Evolutionary conservation across 2,797 vertebrate species (phyloP).

Genomic region (Clarias pachynema): DNA sequence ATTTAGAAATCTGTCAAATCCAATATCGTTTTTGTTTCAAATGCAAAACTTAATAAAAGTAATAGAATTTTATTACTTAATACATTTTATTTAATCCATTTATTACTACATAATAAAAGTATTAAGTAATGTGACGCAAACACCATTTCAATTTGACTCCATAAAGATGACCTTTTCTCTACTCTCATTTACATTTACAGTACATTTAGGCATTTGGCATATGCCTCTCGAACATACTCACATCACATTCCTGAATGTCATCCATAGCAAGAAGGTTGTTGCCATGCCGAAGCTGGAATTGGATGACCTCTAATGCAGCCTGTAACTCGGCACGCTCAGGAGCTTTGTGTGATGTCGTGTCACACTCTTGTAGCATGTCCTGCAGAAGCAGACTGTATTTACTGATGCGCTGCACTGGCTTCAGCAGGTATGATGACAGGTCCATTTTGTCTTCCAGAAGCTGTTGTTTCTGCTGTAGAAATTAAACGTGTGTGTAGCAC

Average conservation of each 20-base stretch:
- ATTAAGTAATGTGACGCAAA: too few relatives aligned
- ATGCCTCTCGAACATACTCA: slow-evolving; percentile 59
- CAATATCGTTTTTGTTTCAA: background rate
- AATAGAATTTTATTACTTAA: too few relatives aligned
- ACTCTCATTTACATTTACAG: too few relatives aligned
- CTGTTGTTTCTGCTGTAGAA: slow-evolving; percentile 76
- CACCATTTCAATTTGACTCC: background rate
- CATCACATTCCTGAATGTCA: slow-evolving; percentile 81
- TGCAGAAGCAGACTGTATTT: slow-evolving; percentile 83
- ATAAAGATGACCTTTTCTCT: background rate
- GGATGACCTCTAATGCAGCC: slow-evolving; percentile 76
- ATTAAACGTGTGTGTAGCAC: background rate
- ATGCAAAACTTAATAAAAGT: background rate
- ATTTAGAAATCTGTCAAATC: background rate
- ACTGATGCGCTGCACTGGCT: slow-evolving; percentile 84
- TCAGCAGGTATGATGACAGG: slow-evolving; percentile 81
- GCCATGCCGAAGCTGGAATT: slow-evolving; percentile 81
- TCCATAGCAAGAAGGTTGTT: slow-evolving; percentile 85
- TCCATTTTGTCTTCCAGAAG: slow-evolving; percentile 80
- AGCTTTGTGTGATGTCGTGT: slow-evolving; percentile 46
- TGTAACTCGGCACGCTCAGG: slow-evolving; percentile 74
- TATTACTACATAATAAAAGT: too few relatives aligned
- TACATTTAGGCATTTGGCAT: too few relatives aligned
- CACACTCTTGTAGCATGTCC: slow-evolving; percentile 77
- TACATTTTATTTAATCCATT: too few relatives aligned